Conservation (phyloP, 2,113 vertebrate species). For the Notothenia coriiceps region DNA sequence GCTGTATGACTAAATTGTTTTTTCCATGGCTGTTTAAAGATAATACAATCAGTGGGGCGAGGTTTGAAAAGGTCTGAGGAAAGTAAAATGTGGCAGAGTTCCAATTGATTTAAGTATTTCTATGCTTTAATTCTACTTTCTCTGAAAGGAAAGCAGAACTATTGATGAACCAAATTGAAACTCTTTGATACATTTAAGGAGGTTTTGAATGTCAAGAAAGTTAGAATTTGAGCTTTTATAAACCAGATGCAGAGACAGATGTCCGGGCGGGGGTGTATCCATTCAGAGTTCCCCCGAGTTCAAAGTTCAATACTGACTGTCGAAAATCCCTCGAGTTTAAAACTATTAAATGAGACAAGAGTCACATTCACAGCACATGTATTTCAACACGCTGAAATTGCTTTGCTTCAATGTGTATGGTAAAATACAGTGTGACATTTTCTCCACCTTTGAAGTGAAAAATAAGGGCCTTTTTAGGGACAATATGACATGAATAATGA, state of each 20-base stretch:
- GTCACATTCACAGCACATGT: background rate
- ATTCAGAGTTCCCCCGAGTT: background rate
- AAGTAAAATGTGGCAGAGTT: slow-evolving; percentile 23
- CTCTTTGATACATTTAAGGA: slow-evolving; percentile 11
- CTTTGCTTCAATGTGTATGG: background rate
- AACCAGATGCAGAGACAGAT: slow-evolving; percentile 2
- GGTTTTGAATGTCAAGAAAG: background rate
- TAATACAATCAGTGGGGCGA: slow-evolving; percentile 23
- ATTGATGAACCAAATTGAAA: slow-evolving; percentile 35
- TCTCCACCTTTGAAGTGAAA: background rate
- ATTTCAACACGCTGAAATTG: background rate
- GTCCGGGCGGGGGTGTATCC: background rate
- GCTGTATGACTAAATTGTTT: slow-evolving; percentile 43
- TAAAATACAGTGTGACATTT: slow-evolving; percentile 25
- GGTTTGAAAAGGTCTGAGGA: slow-evolving; percentile 21
- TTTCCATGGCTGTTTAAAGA: slow-evolving; percentile 30
- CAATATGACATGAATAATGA: background rate
- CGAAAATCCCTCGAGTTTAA: slow-evolving; percentile 14
- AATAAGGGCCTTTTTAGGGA: background rate
- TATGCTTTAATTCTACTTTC: background rate
- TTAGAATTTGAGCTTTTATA: background rate
- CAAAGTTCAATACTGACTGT: slow-evolving; percentile 20
- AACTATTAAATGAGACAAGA: background rate
- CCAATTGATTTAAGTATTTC: slow-evolving; percentile 31
- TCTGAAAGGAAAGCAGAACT: slow-evolving; percentile 17